Percentiles rank a stretch among this genome's conserved stretches.
These are phyloP conservation scores for Scaptomyza cyrtandrae DNA, from an alignment of 2,888 invertebrate species.

Conservation along the genomic window DNA sequence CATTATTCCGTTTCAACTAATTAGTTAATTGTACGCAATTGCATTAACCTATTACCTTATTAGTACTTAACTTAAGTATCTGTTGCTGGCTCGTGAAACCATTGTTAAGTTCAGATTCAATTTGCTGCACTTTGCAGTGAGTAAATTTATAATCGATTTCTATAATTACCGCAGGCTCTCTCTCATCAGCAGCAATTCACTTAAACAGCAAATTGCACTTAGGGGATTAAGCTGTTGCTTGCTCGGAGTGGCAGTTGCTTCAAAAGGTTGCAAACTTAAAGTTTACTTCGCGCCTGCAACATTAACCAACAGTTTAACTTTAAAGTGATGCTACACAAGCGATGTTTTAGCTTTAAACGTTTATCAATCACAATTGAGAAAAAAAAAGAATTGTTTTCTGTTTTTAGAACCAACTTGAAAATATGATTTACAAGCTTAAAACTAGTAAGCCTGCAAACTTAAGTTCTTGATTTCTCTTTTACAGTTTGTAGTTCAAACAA, in stretches of 20 bases:
- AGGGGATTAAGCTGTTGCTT: slow-evolving; percentile 8
- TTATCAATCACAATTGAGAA: no score
- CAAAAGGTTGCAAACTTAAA: slow-evolving; percentile 13
- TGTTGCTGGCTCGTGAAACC: background rate
- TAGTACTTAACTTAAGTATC: background rate
- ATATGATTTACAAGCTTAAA: no score
- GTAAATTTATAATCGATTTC: slow-evolving; percentile 21
- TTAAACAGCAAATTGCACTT: slow-evolving; percentile 23
- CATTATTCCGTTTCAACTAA: no score
- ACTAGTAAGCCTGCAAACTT: no score
- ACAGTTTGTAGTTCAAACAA: no score
- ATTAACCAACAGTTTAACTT: no score
- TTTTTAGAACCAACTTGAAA: no score
- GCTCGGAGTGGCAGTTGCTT: background rate
- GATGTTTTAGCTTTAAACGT: no score
- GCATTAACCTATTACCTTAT: background rate
- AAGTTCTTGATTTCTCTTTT: no score
- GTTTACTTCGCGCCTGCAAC: slow-evolving; percentile 14
- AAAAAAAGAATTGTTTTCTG: no score
- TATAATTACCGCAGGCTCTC: slow-evolving; percentile 10
- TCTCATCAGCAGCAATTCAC: background rate
- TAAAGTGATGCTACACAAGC: no score
- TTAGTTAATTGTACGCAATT: background rate
- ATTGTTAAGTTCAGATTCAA: background rate
- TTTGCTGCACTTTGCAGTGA: background rate